Base-by-base conservation (phyloP, 1,140 invertebrate species). In the Drosophila takahashii region DNA sequence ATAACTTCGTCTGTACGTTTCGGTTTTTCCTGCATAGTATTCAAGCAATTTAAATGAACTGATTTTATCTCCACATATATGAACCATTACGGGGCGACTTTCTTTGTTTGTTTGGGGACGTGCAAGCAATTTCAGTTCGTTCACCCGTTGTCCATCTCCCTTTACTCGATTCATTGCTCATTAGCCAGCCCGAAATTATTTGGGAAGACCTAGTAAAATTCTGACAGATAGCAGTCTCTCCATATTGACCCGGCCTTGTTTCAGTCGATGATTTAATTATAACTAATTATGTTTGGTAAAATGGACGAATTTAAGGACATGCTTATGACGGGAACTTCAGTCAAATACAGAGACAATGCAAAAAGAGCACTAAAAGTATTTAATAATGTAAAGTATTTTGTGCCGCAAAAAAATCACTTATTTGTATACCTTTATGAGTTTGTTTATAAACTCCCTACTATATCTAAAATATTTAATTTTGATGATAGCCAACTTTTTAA, bases 161-260 rank as follows among this genome's bases (percentile, higher is more conserved):
- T 13, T 34, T n/a, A 32, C 9, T 15, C n/a, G n/a, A 26, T 22
- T 32, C 13, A 11, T 26, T 22, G 64, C 75, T 53, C 53, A 72
- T 89, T 73, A 66, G 6, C 15, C 54, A 64, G 44, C 18, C 66
- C 50, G 34, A 61, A 57, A 67, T 64, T 47, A 79, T 72, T 50
- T 45, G 41, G 44, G 84, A 86, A 83, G 79, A 83, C 84, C 57
- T 77, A 86, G n/a, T 77, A 86, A 59, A 27, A 10, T 64, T n/a
- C 16, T 5, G 8, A 37, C 52, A 66, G 52, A 27, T 50, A 42
- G 22, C 34, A 39, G 18, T 27, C 18, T 26, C 29, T 44, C 45
- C 65, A 67, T 67, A 66, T 66, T 66, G 61, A 18, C 18, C 13
- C 22, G 58, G 41, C 4, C 15, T 5, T 36, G 15, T 9, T 11